Evolutionary conservation across 2,797 vertebrate species (phyloP), one percentile per base, ranked within the genome.

Genomic region (Periophthalmus magnuspinnatus): DNA sequence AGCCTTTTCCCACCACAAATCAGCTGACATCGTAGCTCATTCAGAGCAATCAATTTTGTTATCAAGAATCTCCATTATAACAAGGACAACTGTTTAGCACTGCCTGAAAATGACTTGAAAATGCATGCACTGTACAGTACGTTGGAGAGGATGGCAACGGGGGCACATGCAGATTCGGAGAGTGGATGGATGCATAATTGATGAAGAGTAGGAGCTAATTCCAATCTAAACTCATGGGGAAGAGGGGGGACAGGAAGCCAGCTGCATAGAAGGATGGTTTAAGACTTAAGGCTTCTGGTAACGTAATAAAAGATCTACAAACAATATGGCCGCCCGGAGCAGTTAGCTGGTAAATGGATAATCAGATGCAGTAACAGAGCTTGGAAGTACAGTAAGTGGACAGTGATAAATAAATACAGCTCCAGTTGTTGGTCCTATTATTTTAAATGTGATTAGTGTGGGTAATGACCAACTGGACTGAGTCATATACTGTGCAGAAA

Each of bases 171-270:
- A 72, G 74, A 84, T 78, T 75, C 83, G 57, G 65, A 83, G 67
- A 69, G 58, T 80, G 81, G 76, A 78, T 72, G 34, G 56, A 50
- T 91, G 85, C 83, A 92, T 91, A 83, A 90, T 85, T 90, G 82
- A 92, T 92, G 81, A 89, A 82, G 81, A 65, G 78, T 61, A 75
- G 80, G 72, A 72, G 79, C 79, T 83, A 77, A 85, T 88, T 88
- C 71, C 77, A 86, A 84, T 81, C 74, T 72, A 79, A 78, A 87
- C 79, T 80, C 19, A 50, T 67, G 54, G 2, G 68, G 84, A 88
- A 80, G 86, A 87, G 75, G 70, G 59, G 67, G 73, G 86, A 83
- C 75, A 81, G 67, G 74, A 86, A 77, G 81, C 81, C 81, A 84
- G 81, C 81, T 86, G 79, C 68, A 75, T 71, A 22, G 5, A 28